phyloP scores from a whole-genome alignment of 2,888 invertebrate genomes.

The Drosophila antonietae region DNA sequence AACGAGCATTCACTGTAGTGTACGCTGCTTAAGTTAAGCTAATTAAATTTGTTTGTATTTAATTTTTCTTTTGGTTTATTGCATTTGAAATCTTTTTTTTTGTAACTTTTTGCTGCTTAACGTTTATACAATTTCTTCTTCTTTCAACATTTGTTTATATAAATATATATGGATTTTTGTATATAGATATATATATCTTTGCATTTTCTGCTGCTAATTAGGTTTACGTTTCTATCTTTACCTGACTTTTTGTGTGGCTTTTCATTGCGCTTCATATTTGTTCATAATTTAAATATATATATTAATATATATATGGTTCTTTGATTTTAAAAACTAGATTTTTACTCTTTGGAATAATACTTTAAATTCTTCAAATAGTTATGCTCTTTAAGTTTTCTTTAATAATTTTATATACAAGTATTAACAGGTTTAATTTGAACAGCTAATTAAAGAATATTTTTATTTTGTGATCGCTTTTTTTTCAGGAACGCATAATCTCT shows the following conservation, averaged over 20 bases:
- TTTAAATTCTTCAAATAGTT: constrained; percentile 32
- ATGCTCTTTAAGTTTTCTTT: constrained; percentile 9
- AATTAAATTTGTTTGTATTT: constrained; percentile 35
- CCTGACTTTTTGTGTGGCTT: constrained; percentile 69
- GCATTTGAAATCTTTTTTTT: constrained; percentile 46
- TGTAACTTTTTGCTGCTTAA: constrained; percentile 39
- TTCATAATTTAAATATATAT: constrained; percentile 1
- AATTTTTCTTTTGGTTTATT: constrained; percentile 40
- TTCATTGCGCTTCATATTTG: constrained; percentile 53
- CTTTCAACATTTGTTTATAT: constrained; percentile 41
- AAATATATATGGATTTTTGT: constrained; percentile 53
- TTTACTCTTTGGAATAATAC: constrained; percentile 66
- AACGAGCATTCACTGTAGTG: constrained; percentile 8
- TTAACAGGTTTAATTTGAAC: constrained; percentile 57
- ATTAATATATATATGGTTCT: constrained; percentile 11
- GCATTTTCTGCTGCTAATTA: constrained; percentile 38
- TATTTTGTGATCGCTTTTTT: constrained; percentile 42
- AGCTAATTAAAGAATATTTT: constrained; percentile 64
- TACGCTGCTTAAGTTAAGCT: constrained; percentile 18
- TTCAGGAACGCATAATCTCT: constrained; percentile 38
- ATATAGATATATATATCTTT: constrained; percentile 50
- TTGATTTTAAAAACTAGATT: constrained; percentile 45
- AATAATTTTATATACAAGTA: constrained; percentile 59
- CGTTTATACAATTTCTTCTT: constrained; percentile 37
- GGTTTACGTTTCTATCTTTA: constrained; percentile 49